Percentiles rank a stretch among this genome's conserved stretches.
Conservation (phyloP, 37 sponge, comb jelly and placozoan genomes). For the Hormiphora californensis region DNA sequence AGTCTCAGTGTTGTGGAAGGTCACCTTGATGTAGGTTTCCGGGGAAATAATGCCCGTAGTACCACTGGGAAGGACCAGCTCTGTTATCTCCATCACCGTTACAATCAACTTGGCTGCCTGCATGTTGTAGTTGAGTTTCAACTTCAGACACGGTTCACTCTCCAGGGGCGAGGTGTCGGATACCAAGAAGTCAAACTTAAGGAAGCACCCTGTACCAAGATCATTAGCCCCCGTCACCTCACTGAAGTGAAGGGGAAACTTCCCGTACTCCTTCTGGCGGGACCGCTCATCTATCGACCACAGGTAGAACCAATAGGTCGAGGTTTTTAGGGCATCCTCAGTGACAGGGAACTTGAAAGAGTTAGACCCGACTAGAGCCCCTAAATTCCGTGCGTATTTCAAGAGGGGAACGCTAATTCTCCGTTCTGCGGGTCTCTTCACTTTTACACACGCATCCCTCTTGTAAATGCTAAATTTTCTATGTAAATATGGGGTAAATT, state of each 20-base stretch:
- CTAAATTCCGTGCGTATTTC: neutral
- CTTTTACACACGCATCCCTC: too few species aligned
- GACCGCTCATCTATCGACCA: neutral
- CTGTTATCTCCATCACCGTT: neutral
- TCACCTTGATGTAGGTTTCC: neutral
- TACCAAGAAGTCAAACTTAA: neutral
- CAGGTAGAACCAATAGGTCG: constrained; percentile 1
- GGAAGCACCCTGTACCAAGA: neutral
- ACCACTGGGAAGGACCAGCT: neutral
- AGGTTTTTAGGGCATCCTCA: neutral
- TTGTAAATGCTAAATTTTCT: too few species aligned
- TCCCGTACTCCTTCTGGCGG: neutral
- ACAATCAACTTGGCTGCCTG: neutral
- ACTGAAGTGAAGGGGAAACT: neutral
- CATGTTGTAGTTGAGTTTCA: neutral
- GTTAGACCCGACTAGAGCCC: neutral
- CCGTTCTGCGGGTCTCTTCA: neutral
- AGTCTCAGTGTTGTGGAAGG: neutral
- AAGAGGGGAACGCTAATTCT: neutral
- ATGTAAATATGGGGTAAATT: too few species aligned
- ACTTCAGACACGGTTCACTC: neutral
- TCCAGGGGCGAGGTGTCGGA: constrained; percentile 1
- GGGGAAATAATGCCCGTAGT: neutral
- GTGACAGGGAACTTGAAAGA: neutral
- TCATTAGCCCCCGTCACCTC: neutral